Conservation (phyloP, 23 tunicate genomes). For the Aplidium turbinatum region DNA sequence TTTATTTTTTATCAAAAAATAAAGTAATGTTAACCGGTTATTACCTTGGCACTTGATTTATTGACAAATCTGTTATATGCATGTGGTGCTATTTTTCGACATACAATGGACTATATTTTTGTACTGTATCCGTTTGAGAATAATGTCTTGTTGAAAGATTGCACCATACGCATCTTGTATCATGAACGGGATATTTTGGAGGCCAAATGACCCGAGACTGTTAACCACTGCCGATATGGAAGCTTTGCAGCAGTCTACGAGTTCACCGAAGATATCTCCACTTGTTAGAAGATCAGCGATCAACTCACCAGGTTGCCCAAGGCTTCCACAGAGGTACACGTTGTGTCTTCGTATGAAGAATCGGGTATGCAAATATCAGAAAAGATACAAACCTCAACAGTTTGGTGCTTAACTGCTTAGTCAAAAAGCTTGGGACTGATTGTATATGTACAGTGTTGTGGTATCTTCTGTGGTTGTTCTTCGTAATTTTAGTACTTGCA, state of each 20-base stretch:
- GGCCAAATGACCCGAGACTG: conserved; percentile 91
- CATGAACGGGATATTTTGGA: conserved; percentile 95
- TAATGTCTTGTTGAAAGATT: conserved; percentile 63
- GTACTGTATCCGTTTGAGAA: too few species aligned
- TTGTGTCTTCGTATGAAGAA: too few species aligned
- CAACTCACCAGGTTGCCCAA: conserved; percentile 77
- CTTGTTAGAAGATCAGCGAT: conserved; percentile 28
- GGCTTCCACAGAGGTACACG: conserved; percentile 81
- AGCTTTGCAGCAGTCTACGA: conserved; percentile 41
- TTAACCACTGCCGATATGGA: conserved; percentile 64
- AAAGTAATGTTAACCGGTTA: too few species aligned
- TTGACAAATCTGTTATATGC: too few species aligned
- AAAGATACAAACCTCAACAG: not conserved
- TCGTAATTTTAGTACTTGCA: too few species aligned
- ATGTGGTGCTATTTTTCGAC: too few species aligned
- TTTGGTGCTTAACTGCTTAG: not conserved
- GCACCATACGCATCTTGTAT: conserved; percentile 99
- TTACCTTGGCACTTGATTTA: too few species aligned
- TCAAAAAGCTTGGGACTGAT: not conserved
- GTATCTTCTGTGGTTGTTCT: not conserved
- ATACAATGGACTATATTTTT: too few species aligned
- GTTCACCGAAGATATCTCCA: conserved; percentile 70
- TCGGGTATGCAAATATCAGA: not conserved
- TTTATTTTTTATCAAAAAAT: too few species aligned
- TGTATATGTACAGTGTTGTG: not conserved